phyloP scores from a whole-genome alignment of 2,888 invertebrate genomes.

The Trimorus sp. region DNA sequence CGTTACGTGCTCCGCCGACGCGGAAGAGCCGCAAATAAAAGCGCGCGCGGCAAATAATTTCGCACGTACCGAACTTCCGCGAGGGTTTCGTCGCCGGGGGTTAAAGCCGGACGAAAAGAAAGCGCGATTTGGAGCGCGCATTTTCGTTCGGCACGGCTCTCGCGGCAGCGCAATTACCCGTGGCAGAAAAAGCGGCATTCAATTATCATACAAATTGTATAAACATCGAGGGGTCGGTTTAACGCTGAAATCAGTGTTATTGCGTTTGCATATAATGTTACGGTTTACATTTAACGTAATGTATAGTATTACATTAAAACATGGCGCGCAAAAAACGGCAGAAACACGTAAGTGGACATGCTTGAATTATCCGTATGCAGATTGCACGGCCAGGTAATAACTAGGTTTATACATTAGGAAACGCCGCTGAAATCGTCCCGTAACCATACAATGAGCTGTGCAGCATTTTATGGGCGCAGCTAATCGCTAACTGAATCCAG shows the following conservation, averaged over 20 bases:
- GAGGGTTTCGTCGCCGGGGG: neutral
- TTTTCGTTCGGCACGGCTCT: slow-evolving; percentile 1
- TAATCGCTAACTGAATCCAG: neutral
- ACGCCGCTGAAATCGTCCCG: slow-evolving; percentile 32
- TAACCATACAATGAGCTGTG: slow-evolving; percentile 43
- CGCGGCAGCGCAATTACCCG: neutral
- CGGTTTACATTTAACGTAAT: slow-evolving; percentile 35
- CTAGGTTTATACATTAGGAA: slow-evolving; percentile 52
- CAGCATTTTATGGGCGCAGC: neutral
- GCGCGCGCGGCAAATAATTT: no score
- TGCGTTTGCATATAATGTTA: slow-evolving; percentile 37
- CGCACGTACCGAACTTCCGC: slow-evolving; percentile 53
- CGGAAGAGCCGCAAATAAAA: slow-evolving; percentile 48
- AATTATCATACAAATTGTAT: slow-evolving; percentile 33
- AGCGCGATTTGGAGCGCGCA: neutral
- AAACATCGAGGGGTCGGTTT: slow-evolving; percentile 19
- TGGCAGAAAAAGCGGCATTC: slow-evolving; percentile 1
- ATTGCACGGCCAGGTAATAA: slow-evolving; percentile 55
- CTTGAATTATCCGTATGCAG: slow-evolving; percentile 57
- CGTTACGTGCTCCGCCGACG: slow-evolving; percentile 50
- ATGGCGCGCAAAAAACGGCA: slow-evolving; percentile 39
- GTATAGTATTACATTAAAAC: slow-evolving; percentile 46
- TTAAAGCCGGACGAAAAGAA: neutral
- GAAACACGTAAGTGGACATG: slow-evolving; percentile 50
- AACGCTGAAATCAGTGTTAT: slow-evolving; percentile 17